A percentile compares a stretch with the other conserved stretches of the same genome.
These are phyloP conservation scores for Exocentrus adspersus DNA, from an alignment of 2,888 invertebrate genomes.

Conservation along the genomic window DNA sequence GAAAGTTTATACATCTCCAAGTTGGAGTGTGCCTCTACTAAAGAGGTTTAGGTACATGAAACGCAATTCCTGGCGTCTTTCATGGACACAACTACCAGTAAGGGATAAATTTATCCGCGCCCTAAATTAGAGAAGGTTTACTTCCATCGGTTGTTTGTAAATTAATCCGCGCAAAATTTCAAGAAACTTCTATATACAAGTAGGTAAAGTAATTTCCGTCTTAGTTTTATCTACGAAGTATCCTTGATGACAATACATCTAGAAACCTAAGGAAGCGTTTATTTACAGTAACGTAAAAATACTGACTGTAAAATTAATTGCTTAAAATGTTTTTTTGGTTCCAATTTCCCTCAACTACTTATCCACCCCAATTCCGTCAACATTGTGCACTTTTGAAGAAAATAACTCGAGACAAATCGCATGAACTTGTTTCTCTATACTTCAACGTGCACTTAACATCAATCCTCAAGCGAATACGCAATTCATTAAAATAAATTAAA, in stretches of 20 bases:
- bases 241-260: too few relatives aligned
- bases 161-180: constrained; percentile 57
- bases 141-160: constrained; percentile 50
- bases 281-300: too few relatives aligned
- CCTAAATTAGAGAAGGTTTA: constrained; percentile 33
- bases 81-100: constrained; percentile 38
- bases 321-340: too few relatives aligned
- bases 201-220: neutral
- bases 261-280: too few relatives aligned
- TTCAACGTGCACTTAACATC: constrained; percentile 6
- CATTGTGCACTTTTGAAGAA: too few relatives aligned
- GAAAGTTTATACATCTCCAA: constrained; percentile 22
- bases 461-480: constrained; percentile 46
- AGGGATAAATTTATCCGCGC: constrained; percentile 18
- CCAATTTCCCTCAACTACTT: too few relatives aligned
- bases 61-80: constrained; percentile 25
- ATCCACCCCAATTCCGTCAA: too few relatives aligned
- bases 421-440: neutral
- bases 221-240: too few relatives aligned
- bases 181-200: constrained; percentile 55
- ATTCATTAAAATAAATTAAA: constrained; percentile 59
- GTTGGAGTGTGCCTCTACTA: constrained; percentile 23
- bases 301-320: too few relatives aligned
- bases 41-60: constrained; percentile 8
- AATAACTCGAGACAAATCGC: too few relatives aligned